phyloP scores from a whole-genome alignment of 2,113 vertebrate genomes.

The Labeo rohita region DNA sequence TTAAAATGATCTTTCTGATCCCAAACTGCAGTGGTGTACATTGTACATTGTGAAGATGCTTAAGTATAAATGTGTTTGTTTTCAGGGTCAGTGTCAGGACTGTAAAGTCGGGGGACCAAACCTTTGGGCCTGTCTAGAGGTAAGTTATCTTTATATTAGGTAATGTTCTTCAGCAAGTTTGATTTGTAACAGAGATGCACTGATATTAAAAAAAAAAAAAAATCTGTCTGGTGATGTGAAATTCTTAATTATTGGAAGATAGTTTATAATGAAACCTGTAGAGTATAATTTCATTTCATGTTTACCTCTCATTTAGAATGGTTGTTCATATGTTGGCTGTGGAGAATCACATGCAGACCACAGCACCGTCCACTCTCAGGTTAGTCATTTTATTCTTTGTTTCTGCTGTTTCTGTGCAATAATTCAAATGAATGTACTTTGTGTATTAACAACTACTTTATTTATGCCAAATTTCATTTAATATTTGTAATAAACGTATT shows the following conservation, averaged over 20 bases:
- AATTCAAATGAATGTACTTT: neutral
- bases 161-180: neutral
- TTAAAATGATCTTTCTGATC: neutral
- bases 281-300: neutral
- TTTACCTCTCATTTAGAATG: slow-evolving; percentile 78
- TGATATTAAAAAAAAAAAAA: neutral
- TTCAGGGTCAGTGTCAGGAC: slow-evolving; percentile 93
- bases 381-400: slow-evolving; percentile 64
- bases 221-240: neutral
- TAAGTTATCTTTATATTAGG: slow-evolving; percentile 65
- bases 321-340: slow-evolving; percentile 93
- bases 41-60: neutral
- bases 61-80: slow-evolving; percentile 46
- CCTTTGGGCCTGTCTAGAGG: slow-evolving; percentile 97
- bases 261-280: neutral
- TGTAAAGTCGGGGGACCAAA: slow-evolving; percentile 97
- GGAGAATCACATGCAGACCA: slow-evolving; percentile 96
- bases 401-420: neutral
- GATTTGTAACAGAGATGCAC: neutral
- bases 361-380: slow-evolving; percentile 97
- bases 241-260: neutral
- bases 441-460: too few relatives aligned
- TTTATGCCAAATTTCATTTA: neutral
- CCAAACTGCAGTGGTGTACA: neutral
- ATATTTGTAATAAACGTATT: too few relatives aligned